Conservation (phyloP, 2,113 vertebrate species). For the Calyptomena viridis region DNA sequence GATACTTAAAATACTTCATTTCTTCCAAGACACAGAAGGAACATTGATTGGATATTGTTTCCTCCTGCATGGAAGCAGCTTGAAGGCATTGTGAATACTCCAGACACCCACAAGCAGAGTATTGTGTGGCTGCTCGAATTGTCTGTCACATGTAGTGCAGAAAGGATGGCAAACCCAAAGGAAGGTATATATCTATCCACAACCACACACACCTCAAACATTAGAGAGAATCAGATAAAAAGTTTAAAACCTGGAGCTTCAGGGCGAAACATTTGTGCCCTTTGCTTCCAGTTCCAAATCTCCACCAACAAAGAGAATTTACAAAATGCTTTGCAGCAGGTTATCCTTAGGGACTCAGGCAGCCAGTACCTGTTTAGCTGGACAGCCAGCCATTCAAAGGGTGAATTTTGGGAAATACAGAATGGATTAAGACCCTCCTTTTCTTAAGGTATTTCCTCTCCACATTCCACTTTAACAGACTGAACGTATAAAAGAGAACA, state of each 20-base stretch:
- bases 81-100: background rate
- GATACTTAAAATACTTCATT: background rate
- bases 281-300: background rate
- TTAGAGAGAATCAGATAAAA: background rate
- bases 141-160: background rate
- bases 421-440: background rate
- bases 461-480: background rate
- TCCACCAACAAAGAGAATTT: background rate
- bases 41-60: conserved; percentile 25
- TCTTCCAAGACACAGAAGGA: conserved; percentile 39
- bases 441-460: background rate
- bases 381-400: background rate
- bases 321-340: background rate
- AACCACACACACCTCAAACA: background rate
- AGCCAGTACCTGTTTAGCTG: background rate
- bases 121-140: conserved; percentile 35
- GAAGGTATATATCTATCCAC: background rate
- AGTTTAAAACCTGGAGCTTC: background rate
- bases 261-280: background rate
- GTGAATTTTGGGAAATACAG: background rate
- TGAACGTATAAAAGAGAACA: background rate
- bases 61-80: background rate
- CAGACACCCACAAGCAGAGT: background rate
- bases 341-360: background rate
- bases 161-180: background rate